Base-by-base conservation (phyloP, 2,113 vertebrate genomes). In the Mus spicilegus region DNA sequence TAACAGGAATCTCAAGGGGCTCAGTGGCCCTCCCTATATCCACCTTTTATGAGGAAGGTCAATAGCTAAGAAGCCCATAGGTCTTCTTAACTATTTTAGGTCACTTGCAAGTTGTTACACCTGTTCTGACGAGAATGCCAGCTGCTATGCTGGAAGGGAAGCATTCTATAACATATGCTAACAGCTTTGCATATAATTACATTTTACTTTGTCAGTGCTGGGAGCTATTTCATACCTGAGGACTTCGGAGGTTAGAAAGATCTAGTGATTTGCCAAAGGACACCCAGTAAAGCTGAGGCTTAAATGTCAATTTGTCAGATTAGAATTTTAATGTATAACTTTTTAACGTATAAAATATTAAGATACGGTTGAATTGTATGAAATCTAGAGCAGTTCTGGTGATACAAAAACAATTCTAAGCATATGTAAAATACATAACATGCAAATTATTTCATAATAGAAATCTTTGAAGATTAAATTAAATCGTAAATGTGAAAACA, bases 401-500 rank as follows among this genome's bases (percentile, higher is more conserved):
- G 49, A 90, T 39, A n/a, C 49, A 19, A 81, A 97, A 97, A 96
- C 63, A 97, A 96, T 93, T 96, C 49, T 92, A 87, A 96, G 86
- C 61, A 91, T 88, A 93, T 63, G 46, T 42, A 84, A 89, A 86
- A 73, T 58, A 24, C 30, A 94, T 84, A 92, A 89, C 72, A 95
- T 89, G 63, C 63, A 95, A 96, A 91, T 86, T 84, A 69, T 89
- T 94, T 95, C 85, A 91, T 92, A 96, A 97, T 94, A 89, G 92
- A 95, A 97, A 90, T 28, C 65, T 72, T 36, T 95, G 65, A 92
- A 85, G 77, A 93, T 95, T 93, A 90, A 94, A 95, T 95, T 88
- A 97, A 96, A 69, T 76, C 63, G 81, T 81, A 95, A 93, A 92
- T 95, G 73, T 96, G 46, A 94, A 97, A 97, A 87, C 90, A 96